Percentiles rank a stretch among this genome's conserved stretches.
These are phyloP conservation scores for Paedocypris sp. DNA, from an alignment of 2,113 vertebrate species.

Conservation along the genomic window DNA sequence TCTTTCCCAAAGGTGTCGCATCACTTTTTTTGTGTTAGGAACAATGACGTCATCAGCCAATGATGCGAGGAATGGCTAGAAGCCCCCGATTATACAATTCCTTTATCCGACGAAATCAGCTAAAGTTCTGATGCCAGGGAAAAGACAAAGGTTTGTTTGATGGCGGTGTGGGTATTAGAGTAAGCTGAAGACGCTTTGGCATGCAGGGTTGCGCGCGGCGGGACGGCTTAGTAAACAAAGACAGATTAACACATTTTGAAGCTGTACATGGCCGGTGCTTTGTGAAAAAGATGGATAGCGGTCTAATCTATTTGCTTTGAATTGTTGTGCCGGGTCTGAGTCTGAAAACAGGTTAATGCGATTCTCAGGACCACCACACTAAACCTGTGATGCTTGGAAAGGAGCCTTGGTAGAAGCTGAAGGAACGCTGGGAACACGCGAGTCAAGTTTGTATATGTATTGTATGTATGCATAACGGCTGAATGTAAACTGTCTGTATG, in stretches of 20 bases:
- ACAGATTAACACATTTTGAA: conserved; percentile 47
- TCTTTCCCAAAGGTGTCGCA: conserved; percentile 43
- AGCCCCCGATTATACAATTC: conserved; percentile 11
- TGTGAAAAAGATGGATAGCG: conserved; percentile 36
- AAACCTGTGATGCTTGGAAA: neutral
- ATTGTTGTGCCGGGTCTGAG: conserved; percentile 28
- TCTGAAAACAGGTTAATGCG: neutral
- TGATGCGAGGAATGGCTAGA: conserved; percentile 28
- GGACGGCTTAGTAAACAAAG: conserved; percentile 45
- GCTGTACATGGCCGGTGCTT: conserved; percentile 32
- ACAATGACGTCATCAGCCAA: conserved; percentile 33
- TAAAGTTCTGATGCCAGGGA: conserved; percentile 24
- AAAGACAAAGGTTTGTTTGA: conserved; percentile 40
- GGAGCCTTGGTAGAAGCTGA: too few species aligned
- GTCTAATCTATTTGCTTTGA: conserved; percentile 49
- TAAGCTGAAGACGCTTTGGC: conserved; percentile 35
- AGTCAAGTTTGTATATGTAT: too few species aligned
- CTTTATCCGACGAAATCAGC: conserved; percentile 30
- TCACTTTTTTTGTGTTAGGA: conserved; percentile 24
- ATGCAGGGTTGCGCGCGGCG: conserved; percentile 31
- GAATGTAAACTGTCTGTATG: too few species aligned
- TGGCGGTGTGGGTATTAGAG: conserved; percentile 35
- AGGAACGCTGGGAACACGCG: too few species aligned
- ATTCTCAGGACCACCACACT: neutral
- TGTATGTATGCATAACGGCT: too few species aligned